Evolutionary conservation across 2,888 invertebrate genomes (phyloP).

Genomic region (Clitarchus hookeri): DNA sequence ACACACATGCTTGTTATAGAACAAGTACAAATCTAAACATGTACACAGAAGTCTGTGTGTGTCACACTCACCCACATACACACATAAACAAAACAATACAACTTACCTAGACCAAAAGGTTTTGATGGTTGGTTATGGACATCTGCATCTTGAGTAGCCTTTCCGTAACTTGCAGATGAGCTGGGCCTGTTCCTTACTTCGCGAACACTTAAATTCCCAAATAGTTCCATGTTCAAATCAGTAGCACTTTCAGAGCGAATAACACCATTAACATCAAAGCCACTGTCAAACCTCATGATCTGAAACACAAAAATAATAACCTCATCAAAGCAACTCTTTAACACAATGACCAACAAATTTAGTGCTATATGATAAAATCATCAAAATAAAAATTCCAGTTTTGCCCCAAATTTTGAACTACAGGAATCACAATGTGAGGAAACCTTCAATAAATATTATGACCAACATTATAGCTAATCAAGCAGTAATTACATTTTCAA

Average conservation of each 20-base stretch:
- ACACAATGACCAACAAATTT: background rate
- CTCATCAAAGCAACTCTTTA: background rate
- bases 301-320: constrained; percentile 18
- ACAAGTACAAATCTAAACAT: too few relatives aligned
- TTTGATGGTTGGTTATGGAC: constrained; percentile 65
- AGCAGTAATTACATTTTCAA: too few relatives aligned
- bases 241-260: constrained; percentile 83
- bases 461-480: too few relatives aligned
- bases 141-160: constrained; percentile 57
- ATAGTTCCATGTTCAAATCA: constrained; percentile 71
- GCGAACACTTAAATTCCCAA: constrained; percentile 50
- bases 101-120: constrained; percentile 83
- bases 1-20: too few relatives aligned
- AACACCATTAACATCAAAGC: constrained; percentile 53
- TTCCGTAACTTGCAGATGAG: constrained; percentile 60
- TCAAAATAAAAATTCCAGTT: too few relatives aligned
- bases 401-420: too few relatives aligned
- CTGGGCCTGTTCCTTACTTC: constrained; percentile 34
- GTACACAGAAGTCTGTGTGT: too few relatives aligned
- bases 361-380: too few relatives aligned
- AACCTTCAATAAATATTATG: too few relatives aligned
- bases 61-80: background rate
- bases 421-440: too few relatives aligned
- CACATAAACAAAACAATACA: constrained; percentile 47
- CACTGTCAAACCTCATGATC: constrained; percentile 42